Evolutionary conservation across 2,888 invertebrate genomes (phyloP).

Genomic region (Drosophila nr. medialis): DNA sequence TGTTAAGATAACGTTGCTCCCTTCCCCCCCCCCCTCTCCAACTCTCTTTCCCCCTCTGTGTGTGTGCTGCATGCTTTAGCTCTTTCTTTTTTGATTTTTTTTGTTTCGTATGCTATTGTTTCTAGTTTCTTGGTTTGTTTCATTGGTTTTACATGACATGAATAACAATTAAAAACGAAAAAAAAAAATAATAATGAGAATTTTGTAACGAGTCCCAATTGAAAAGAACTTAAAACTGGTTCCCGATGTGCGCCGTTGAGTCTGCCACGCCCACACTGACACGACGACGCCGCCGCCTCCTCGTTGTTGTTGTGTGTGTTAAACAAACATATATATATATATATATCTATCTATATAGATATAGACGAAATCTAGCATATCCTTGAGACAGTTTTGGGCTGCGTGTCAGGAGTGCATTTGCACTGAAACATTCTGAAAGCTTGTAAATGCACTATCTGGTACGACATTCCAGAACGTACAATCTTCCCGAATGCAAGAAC

Average conservation of each 20-base stretch:
- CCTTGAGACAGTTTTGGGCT: slow-evolving; percentile 88
- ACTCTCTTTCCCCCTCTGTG: background rate
- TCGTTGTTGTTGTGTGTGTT: slow-evolving; percentile 30
- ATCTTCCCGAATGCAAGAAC: slow-evolving; percentile 79
- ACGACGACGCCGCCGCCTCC: slow-evolving; percentile 54
- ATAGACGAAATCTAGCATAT: slow-evolving; percentile 51
- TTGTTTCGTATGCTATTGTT: slow-evolving; percentile 8
- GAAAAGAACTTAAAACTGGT: slow-evolving; percentile 9
- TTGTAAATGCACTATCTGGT: slow-evolving; percentile 99
- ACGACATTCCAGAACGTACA: slow-evolving; percentile 94
- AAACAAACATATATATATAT: background rate
- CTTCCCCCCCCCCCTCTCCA: background rate
- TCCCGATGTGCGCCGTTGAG: slow-evolving; percentile 25
- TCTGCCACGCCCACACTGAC: slow-evolving; percentile 53
- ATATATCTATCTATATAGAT: background rate
- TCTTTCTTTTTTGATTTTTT: slow-evolving; percentile 7
- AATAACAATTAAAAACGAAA: slow-evolving; percentile 19
- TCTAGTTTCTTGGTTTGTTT: slow-evolving; percentile 5
- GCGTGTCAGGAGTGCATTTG: slow-evolving; percentile 99
- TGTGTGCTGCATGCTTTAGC: slow-evolving; percentile 27
- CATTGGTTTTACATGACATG: slow-evolving; percentile 14
- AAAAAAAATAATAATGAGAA: slow-evolving; percentile 16
- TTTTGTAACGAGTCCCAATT: slow-evolving; percentile 4
- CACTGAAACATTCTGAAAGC: slow-evolving; percentile 88
- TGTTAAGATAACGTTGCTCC: slow-evolving; percentile 28